Evolutionary conservation across 2,888 invertebrate genomes (phyloP), one percentile per base, ranked within the genome.

Genomic region (Ornithoptera alexandrae): DNA sequence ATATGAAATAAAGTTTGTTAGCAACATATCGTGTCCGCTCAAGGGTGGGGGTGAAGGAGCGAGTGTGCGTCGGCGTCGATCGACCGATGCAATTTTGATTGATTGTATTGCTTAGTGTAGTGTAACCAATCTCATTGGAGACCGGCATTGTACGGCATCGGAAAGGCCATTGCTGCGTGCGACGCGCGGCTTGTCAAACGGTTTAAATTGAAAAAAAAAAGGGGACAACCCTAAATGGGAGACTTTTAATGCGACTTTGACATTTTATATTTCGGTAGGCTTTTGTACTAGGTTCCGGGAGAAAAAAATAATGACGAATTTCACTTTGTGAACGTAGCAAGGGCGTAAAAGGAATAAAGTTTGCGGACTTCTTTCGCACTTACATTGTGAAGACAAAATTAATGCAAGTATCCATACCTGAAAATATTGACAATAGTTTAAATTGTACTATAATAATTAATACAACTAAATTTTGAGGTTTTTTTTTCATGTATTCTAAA

Each of bases 51-150:
- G 30, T 30, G 30, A 30, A 77, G 81, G 84, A 83, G 83, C 81
- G 81, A 82, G 76, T 79, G 82, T 84, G 84, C 84, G 86, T 80
- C 79, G 82, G 79, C 84, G 81, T 82, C 87, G 88, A 88, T 88
- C 87, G 87, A 86, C 82, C 90, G 88, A 87, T 86, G 89, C 90
- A 86, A 90, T 90, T 90, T 90, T 92, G 92, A 92, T 92, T 92
- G 92, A 92, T 92, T 89, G 90, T 89, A 85, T 88, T 92, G 92
- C 90, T 90, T 90, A 92, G 90, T 92, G 92, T 92, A 90, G 86
- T 92, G 92, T 92, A 88, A 92, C 92, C 90, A 88, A 92, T 92
- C 91, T 92, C 89, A 92, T 92, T 92, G 92, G 91, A 92, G 91
- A 90, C 87, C 86, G 80, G 81, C 83, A 90, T 92, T 92, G 90